phyloP scores from a whole-genome alignment of 2,888 invertebrate genomes.

The Tetranychus truncatus region DNA sequence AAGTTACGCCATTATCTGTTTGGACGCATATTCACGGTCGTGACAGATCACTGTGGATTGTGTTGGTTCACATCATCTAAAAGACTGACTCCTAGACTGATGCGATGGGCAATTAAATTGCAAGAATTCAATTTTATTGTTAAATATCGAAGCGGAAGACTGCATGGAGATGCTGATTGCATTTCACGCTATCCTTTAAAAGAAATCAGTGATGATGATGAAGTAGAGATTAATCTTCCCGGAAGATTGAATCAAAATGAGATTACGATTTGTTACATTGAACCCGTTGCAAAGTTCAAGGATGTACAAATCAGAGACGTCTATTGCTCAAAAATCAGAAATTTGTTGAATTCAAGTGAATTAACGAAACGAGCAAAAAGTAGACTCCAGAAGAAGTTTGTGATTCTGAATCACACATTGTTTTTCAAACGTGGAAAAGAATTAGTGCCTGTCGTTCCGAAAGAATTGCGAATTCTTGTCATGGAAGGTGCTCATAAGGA shows the following conservation, averaged over 20 bases:
- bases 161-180: slow-evolving; percentile 6
- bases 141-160: background rate
- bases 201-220: background rate
- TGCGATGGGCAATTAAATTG: background rate
- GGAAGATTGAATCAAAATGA: too few species aligned
- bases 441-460: background rate
- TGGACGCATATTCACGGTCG: background rate
- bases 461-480: background rate
- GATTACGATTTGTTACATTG: too few species aligned
- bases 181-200: background rate
- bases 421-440: background rate
- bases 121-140: background rate
- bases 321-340: background rate
- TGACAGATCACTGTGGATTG: slow-evolving; percentile 14
- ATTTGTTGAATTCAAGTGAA: too few species aligned
- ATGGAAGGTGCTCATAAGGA: background rate
- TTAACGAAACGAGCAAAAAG: background rate
- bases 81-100: background rate
- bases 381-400: background rate
- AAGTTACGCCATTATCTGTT: slow-evolving; percentile 15
- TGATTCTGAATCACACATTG: background rate
- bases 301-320: background rate
- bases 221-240: background rate
- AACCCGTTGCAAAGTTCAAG: background rate
- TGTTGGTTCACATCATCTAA: slow-evolving; percentile 7